Evolutionary conservation across 2,797 vertebrate genomes (phyloP), one percentile per base, ranked within the genome.

Genomic region (Danio tinwini): DNA sequence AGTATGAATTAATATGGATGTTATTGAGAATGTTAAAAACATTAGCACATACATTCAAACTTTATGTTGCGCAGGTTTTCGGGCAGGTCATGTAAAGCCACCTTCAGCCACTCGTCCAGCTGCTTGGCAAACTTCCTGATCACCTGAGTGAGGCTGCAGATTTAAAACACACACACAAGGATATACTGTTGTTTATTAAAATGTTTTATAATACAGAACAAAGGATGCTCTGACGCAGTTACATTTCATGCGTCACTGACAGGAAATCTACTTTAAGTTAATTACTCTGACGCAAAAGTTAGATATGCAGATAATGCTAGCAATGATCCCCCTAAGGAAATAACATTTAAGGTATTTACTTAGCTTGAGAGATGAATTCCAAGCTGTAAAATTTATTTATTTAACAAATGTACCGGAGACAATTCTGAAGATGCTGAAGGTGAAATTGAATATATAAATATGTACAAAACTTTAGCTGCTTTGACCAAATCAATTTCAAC

Each of bases 81-180:
- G 1, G 98, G 98, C 81, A 99, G 95, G 90, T 99, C 96, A 0
- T 99, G 97, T 81, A 99, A 95, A 84, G 98, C 98, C 87, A 99
- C 95, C 91, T 97, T 99, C 44, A 99, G 93, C 98, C 98, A 99
- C 88, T 99, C 98, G 1, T 99, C 98, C 78, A 99, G 93, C 86
- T 99, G 98, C 92, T 99, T 99, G 89, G 98, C 98, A 94, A 99
- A 99, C 91, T 99, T 99, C 56, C 98, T 92, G 78, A 99, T 99
- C 85, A 99, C 98, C 93, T 99, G 98, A 10, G 98, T 99, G 91
- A 99, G 93, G 93, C 98, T 99, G 86, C 49, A 88, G 74, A 68
- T 85, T 75, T 17, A 65, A 29, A 59, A 78, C n/a, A 78, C 44
- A 79, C 12, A 47, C 40, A 77, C 29, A 71, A 56, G 7, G 10